Conservation (phyloP, 1,140 invertebrate genomes). For the Arion vulgaris region DNA sequence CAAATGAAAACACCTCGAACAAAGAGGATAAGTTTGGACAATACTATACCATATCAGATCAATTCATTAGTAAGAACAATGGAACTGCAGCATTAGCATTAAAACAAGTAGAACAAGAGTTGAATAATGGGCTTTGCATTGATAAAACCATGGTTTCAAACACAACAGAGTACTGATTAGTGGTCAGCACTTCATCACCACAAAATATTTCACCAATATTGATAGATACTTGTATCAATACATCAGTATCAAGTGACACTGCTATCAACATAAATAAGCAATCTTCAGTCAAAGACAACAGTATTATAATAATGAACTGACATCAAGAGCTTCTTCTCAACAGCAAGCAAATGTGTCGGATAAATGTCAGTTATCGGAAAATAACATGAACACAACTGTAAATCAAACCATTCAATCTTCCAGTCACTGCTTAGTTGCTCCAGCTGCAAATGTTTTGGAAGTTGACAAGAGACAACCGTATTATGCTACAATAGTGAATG, state of each 20-base stretch:
- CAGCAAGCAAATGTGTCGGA: neutral
- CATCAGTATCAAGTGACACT: neutral
- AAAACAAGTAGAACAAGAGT: conserved; percentile 14
- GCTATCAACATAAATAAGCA: too few relatives aligned
- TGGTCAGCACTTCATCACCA: neutral
- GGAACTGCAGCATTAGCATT: neutral
- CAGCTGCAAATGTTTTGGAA: neutral
- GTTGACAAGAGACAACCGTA: neutral
- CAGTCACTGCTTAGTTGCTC: neutral
- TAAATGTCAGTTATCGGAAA: neutral
- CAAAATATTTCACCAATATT: neutral
- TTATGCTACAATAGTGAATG: neutral
- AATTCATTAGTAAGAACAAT: neutral
- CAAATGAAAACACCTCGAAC: neutral
- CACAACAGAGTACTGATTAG: neutral
- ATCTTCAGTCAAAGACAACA: too few relatives aligned
- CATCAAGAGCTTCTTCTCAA: too few relatives aligned
- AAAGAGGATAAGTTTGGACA: neutral
- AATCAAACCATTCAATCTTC: neutral
- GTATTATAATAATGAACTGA: too few relatives aligned
- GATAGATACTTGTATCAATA: neutral
- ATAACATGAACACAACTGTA: neutral
- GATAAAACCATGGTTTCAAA: neutral
- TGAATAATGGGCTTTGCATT: neutral
- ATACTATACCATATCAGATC: neutral